phyloP scores from a whole-genome alignment of 2,113 vertebrate genomes.

The Ochotona curzoniae region DNA sequence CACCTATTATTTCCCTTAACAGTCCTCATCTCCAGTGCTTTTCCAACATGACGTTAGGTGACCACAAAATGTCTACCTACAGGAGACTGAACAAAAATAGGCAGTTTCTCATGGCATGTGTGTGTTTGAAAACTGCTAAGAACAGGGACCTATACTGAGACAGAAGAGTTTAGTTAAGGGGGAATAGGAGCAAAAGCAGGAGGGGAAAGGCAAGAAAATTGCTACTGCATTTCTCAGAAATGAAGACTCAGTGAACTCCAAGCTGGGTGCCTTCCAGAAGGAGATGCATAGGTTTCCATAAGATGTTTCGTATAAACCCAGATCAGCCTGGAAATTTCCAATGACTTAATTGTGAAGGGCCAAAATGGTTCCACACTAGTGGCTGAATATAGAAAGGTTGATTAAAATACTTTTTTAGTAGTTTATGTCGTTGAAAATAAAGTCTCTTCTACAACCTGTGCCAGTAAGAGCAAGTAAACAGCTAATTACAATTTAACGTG shows the following conservation, averaged over 20 bases:
- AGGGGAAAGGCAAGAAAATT: not conserved
- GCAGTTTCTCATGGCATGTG: not conserved
- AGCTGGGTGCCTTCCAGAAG: slow-evolving; percentile 34
- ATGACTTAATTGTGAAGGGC: slow-evolving; percentile 37
- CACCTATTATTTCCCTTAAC: not conserved
- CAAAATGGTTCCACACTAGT: slow-evolving; percentile 25
- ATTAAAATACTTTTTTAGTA: slow-evolving; percentile 81
- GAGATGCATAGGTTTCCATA: slow-evolving; percentile 12
- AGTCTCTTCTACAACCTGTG: slow-evolving; percentile 47
- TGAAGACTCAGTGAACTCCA: slow-evolving; percentile 13
- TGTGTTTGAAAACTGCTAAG: slow-evolving; percentile 8
- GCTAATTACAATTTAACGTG: slow-evolving; percentile 80
- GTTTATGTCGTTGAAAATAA: slow-evolving; percentile 68
- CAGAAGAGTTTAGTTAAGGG: not conserved
- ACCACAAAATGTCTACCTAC: not conserved
- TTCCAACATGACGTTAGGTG: not conserved
- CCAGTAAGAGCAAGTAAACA: slow-evolving; percentile 82
- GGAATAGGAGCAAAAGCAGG: not conserved
- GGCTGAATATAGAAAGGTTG: slow-evolving; percentile 75
- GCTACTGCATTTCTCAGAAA: slow-evolving; percentile 1
- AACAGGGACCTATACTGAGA: not conserved
- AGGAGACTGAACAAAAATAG: not conserved
- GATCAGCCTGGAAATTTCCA: slow-evolving; percentile 55
- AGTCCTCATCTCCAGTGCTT: not conserved
- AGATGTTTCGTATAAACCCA: slow-evolving; percentile 19